phyloP scores from a whole-genome alignment of 2,113 vertebrate species.

The Aviceda subcristata region DNA sequence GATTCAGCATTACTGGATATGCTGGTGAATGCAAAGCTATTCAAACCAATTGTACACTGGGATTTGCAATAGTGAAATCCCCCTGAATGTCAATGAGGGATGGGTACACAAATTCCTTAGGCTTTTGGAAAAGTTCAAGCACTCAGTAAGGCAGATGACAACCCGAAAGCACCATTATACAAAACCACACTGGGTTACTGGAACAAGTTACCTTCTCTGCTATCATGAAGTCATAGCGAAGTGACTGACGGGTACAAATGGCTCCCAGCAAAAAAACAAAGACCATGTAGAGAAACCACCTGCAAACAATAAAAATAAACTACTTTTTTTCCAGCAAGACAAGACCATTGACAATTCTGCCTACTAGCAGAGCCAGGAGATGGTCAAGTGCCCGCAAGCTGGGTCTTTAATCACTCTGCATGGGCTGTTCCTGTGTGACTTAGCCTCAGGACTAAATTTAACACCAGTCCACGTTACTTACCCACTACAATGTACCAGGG shows the following conservation, averaged over 20 bases:
- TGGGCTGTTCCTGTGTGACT: background rate
- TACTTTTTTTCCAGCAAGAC: background rate
- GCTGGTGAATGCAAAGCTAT: background rate
- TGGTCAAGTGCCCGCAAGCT: background rate
- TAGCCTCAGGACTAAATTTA: background rate
- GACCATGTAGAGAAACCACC: conserved; percentile 97
- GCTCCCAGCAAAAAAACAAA: conserved; percentile 95
- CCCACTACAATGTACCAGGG: background rate
- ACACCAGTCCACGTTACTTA: background rate
- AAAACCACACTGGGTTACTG: background rate
- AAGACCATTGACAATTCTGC: background rate
- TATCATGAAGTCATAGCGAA: conserved; percentile 95
- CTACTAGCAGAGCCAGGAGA: background rate
- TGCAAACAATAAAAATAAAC: conserved; percentile 69
- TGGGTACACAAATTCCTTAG: background rate
- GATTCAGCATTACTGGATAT: background rate
- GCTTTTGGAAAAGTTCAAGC: background rate
- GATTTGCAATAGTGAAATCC: background rate
- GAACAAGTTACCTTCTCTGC: conserved; percentile 88
- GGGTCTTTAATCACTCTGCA: background rate
- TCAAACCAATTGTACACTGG: background rate
- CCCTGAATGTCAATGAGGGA: background rate
- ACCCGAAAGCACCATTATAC: background rate
- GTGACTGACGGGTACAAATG: conserved; percentile 90
- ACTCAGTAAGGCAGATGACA: background rate